Base-by-base conservation (phyloP, 2,113 vertebrate genomes). In the Neogale vison region DNA sequence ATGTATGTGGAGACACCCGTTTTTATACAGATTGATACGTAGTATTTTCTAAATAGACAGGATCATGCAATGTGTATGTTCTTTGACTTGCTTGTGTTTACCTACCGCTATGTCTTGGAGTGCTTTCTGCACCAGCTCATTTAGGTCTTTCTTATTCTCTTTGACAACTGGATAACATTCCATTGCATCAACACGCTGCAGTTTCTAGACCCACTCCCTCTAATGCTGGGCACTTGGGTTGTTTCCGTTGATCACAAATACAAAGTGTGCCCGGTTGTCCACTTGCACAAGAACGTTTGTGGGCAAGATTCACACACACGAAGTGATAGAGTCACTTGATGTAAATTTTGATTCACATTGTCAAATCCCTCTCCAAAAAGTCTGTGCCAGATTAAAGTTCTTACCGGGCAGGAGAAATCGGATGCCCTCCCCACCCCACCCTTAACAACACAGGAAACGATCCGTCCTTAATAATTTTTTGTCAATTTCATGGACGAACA, bases 221-320 rank as follows among this genome's bases (percentile, higher is more conserved):
- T 47, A 1, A 42, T n/a, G 31, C 15, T 18, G 57, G 59, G 39
- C 21, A 11, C 47, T 34, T 24, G 63, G 45, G 10, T 83, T 74
- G n/a, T 57, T 90, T 79, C 85, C 21, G 72, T 67, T 36, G 31
- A 31, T 72, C 47, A 23, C 69, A 18, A 15, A 74, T 59, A 23
- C 17, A 67, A 50, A 83, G 36, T 39, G 55, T n/a, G 15, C 13
- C 34, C 34, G 59, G 55, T 21, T 4, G 42, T 47, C 42, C 67
- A 24, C 72, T n/a, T 59, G 74, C 83, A 57, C 45, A 39, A 77
- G 80, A 69, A 21, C n/a, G 74, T 95, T 39, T 92, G 84, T 96
- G 88, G 85, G 65, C 69, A n/a, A 11, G 50, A 87, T 8, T 89
- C 31, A 17, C 0, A 76, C 83, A 55, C 34, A 23, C 59, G 47